Base-by-base conservation (phyloP, 1,140 invertebrate genomes). In the Drosophila baimaii region DNA sequence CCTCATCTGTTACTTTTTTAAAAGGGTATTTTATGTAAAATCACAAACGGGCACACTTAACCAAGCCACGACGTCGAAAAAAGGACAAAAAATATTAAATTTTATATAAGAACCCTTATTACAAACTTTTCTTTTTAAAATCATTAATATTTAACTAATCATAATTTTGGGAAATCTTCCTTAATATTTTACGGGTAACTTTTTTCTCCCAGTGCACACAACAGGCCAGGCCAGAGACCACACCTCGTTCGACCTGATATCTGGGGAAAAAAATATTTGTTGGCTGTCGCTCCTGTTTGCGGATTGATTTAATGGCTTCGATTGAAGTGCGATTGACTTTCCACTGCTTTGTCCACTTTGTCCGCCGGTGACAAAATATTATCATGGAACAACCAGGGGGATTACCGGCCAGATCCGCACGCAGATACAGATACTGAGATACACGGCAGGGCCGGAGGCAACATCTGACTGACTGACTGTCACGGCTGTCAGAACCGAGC, bases 361-460 rank as follows among this genome's bases (percentile, higher is more conserved):
- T 33, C 29, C 13, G 29, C 49, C 39, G 19, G 27, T 70, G 69
- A 71, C 79, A 86, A 85, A 52, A 86, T 81, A 81, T 71, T 81
- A 78, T 71, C 57, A 65, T 66, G 46, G 44, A 15, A n/a, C 49
- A 46, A 35, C 15, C 12, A 10, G 44, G 44, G 43, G 44, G 66
- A 59, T 64, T 43, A 59, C 10, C 33, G 19, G 25, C 13, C 27
- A 31, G 56, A 61, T 73, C 47, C 27, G 33, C 17, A 25, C 0
- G 12, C 17, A 52, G 49, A 51, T 29, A 29, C 47, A 12, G 25
- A n/a, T 13, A 29, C 12, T 12, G 29, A 47, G 59, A 43, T 66
- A 44, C 27, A 13, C 31, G 37, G 7, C 37, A 47, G 44, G 1
- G 44, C 25, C 17, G n/a, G 27, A 46, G 35, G 19, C 19, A 15